Evolutionary conservation across 64 coral and sea anemone genomes (phyloP).

Genomic region (Porites australiensis): DNA sequence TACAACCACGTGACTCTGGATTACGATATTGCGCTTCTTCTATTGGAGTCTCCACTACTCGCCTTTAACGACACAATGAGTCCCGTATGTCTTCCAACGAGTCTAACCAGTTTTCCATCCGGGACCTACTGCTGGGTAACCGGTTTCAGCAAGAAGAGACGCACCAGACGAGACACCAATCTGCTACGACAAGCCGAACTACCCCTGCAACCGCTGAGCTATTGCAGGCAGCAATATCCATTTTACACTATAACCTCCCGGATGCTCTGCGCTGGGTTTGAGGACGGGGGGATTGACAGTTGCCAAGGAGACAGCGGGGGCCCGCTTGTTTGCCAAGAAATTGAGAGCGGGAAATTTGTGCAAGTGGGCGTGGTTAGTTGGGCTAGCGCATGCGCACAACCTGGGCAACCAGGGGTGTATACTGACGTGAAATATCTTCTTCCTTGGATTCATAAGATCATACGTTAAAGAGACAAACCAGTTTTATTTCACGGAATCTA

Average conservation of each 20-base stretch:
- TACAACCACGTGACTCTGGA: conserved; percentile 57
- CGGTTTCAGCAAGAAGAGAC: conserved; percentile 38
- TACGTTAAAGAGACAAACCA: background rate
- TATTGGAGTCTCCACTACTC: conserved; percentile 42
- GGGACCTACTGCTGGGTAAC: conserved; percentile 50
- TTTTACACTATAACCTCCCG: conserved; percentile 56
- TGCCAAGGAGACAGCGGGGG: conserved; percentile 96
- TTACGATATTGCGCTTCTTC: conserved; percentile 59
- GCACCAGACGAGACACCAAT: conserved; percentile 15
- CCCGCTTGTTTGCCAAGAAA: conserved; percentile 69
- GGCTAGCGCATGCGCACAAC: conserved; percentile 82
- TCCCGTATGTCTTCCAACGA: conserved; percentile 45
- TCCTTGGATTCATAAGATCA: conserved; percentile 59
- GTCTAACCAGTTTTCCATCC: conserved; percentile 15
- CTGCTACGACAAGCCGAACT: conserved; percentile 63
- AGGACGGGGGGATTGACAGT: conserved; percentile 81
- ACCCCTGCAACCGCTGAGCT: conserved; percentile 26
- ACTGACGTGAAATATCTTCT: conserved; percentile 70
- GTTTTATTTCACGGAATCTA: background rate
- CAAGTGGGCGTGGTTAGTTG: conserved; percentile 79
- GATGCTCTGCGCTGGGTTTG: conserved; percentile 88
- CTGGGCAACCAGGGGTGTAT: conserved; percentile 81
- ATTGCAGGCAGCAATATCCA: conserved; percentile 57
- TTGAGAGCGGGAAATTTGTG: conserved; percentile 18
- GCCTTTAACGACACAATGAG: conserved; percentile 63